Evolutionary conservation across 2,888 invertebrate species (phyloP), one percentile per base, ranked within the genome.

Genomic region (Drosophila acutilabella): DNA sequence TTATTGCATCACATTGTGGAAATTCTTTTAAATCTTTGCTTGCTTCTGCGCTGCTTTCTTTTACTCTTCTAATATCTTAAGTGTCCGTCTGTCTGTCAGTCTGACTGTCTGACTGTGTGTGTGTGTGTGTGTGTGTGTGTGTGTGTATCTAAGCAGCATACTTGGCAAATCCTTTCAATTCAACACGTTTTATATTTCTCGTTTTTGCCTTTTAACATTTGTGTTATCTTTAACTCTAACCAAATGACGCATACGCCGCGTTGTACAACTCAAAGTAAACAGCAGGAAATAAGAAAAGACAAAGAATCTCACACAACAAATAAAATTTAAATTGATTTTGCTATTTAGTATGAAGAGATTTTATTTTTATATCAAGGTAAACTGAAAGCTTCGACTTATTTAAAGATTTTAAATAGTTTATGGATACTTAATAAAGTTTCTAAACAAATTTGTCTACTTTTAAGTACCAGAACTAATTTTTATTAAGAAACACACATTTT

Each of bases 11-110:
- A 89, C 85, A 82, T 89, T 78, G 88, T 81, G 81, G 82, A 89
- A 83, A 88, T 90, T 88, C 84, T 89, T 90, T 89, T 90, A 90
- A 91, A 91, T 91, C 89, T 85, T 89, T 79, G 83, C 80, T 88
- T 83, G 78, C 81, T 74, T 75, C 73, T 74, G 87, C 79, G 77
- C 73, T 87, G 89, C 88, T 89, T 87, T 81, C 80, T 84, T 64
- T 78, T 87, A 78, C 67, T 84, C 81, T 87, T 88, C 72, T 87
- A 88, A 82, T 74, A 80, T 84, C 73, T 88, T 84, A 88, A 40
- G 16, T 36, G 4, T 44, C 41, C 36, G 54, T 54, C 20, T 48
- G 16, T 16, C 14, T 26, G 26, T 14, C 47, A 41, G 18, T 52
- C 64, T 45, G 26, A 45, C 23, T 58, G 50, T 64, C 57, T 74